Conservation (phyloP, 2,113 vertebrate species). For the Porphyrio hochstetteri region DNA sequence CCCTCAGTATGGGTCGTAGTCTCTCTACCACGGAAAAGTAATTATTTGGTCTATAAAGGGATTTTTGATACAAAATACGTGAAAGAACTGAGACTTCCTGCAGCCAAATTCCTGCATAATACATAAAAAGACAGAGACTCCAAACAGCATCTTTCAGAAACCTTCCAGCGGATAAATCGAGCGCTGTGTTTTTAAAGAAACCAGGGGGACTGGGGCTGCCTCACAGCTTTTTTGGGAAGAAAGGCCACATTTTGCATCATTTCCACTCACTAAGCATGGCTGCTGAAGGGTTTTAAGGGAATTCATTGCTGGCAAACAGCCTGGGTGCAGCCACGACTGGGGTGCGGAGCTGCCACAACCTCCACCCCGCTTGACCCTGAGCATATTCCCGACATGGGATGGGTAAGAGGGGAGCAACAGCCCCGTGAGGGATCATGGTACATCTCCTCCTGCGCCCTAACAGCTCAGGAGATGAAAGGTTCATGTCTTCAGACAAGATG, state of each 20-base stretch:
- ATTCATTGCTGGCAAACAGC: background rate
- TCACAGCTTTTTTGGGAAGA: background rate
- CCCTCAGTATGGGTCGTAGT: background rate
- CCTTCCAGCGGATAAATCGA: background rate
- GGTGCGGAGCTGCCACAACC: background rate
- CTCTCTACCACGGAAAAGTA: background rate
- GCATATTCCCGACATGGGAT: fast-evolving
- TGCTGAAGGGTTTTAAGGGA: background rate
- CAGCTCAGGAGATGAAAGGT: background rate
- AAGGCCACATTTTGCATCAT: background rate
- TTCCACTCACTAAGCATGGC: background rate
- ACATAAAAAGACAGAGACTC: background rate
- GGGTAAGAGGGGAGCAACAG: background rate
- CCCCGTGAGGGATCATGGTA: background rate
- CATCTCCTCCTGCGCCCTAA: background rate
- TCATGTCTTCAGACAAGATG: background rate
- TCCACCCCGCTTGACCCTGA: background rate
- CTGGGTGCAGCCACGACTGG: background rate
- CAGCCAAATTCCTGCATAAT: constrained; percentile 51
- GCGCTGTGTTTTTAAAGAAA: background rate
- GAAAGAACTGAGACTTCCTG: constrained; percentile 3
- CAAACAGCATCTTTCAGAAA: constrained; percentile 19
- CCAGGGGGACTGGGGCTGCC: background rate
- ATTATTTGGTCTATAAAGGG: constrained; percentile 29
- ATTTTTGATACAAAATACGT: constrained; percentile 26